Evolutionary conservation across 1,140 invertebrate species (phyloP).

Genomic region (Sinonovacula constricta): DNA sequence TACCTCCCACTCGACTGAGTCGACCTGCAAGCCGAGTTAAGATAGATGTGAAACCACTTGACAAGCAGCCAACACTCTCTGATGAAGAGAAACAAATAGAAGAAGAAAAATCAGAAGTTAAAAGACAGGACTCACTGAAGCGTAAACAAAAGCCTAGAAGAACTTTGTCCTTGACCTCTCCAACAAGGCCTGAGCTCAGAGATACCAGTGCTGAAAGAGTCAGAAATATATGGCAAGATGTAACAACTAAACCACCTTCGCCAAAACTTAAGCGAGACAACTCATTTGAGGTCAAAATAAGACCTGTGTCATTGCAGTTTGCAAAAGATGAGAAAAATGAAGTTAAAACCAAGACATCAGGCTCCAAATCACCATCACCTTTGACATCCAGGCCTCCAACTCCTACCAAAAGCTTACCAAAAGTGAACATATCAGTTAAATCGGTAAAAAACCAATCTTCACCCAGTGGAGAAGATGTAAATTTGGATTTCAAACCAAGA

Average conservation of each 20-base stretch:
- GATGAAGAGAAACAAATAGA: constrained; percentile 34
- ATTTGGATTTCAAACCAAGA: too few species aligned
- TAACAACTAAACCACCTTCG: constrained; percentile 31
- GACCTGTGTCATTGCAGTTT: constrained; percentile 13
- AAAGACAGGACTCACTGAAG: constrained; percentile 33
- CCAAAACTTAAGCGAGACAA: constrained; percentile 29
- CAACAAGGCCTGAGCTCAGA: not conserved
- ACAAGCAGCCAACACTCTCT: constrained; percentile 29
- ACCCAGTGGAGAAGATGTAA: constrained; percentile 1
- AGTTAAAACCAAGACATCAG: constrained; percentile 19
- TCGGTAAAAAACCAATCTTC: too few species aligned
- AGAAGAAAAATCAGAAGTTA: constrained; percentile 28
- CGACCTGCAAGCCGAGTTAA: constrained; percentile 11
- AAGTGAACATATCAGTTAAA: constrained; percentile 18
- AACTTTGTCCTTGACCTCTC: constrained; percentile 18
- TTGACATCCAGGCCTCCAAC: constrained; percentile 31
- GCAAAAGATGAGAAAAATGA: constrained; percentile 31
- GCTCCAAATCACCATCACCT: constrained; percentile 8
- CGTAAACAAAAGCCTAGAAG: constrained; percentile 22
- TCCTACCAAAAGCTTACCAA: constrained; percentile 42
- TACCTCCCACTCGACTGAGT: not conserved
- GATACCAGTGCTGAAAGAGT: constrained; percentile 21
- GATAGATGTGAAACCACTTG: constrained; percentile 35
- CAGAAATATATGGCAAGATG: constrained; percentile 38
- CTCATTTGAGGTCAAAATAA: constrained; percentile 45